Conservation (phyloP, 2,797 vertebrate species). For the Anas georgica region DNA sequence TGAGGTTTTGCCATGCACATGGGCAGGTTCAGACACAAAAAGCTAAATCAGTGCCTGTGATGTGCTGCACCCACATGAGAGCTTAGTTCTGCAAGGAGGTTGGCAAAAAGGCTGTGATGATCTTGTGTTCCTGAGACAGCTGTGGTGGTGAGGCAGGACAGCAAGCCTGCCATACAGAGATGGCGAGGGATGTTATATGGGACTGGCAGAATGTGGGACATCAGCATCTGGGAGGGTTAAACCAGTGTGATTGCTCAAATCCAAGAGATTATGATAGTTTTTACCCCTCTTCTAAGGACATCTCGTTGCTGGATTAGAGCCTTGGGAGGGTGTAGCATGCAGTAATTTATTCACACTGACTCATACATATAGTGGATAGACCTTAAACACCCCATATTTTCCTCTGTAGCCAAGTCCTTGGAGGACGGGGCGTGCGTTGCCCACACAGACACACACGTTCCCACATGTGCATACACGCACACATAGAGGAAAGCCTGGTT, state of each 20-base stretch:
- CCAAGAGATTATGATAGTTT: neutral
- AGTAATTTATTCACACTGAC: slow-evolving; percentile 57
- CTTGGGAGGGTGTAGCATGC: neutral
- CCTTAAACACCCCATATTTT: slow-evolving; percentile 18
- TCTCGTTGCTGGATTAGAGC: neutral
- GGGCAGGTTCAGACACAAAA: neutral
- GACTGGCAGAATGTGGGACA: neutral
- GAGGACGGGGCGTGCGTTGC: neutral
- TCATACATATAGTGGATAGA: slow-evolving; percentile 40
- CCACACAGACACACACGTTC: neutral
- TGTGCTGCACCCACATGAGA: neutral
- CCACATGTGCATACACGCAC: neutral
- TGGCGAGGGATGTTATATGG: neutral
- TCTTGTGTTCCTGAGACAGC: neutral
- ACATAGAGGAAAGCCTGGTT: neutral
- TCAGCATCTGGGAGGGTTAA: neutral
- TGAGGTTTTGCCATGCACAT: fast-evolving
- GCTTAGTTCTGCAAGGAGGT: neutral
- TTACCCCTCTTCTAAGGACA: slow-evolving; percentile 39
- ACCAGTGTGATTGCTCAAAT: neutral
- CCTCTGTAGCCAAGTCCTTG: neutral
- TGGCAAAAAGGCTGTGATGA: neutral
- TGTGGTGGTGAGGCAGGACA: neutral
- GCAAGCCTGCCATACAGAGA: fast-evolving
- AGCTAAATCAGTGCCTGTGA: neutral